Evolutionary conservation across 2,888 invertebrate species (phyloP).

Genomic region (Synanthedon myopaeformis): DNA sequence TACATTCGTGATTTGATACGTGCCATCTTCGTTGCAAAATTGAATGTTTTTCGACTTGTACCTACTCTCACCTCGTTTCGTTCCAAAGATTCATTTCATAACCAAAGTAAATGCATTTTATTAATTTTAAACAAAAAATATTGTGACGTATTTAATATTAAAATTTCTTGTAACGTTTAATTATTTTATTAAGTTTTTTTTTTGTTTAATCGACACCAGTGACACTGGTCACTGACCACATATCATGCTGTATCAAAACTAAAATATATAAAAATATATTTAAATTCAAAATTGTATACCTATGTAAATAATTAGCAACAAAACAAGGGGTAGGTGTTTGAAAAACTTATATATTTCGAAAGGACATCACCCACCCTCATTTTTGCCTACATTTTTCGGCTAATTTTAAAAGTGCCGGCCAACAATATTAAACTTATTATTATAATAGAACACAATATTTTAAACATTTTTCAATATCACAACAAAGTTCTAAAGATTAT

Average conservation of each 20-base stretch:
- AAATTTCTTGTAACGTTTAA: not conserved
- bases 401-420: too few species aligned
- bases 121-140: slow-evolving; percentile 2
- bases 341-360: too few species aligned
- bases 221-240: not conserved
- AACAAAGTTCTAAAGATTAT: too few species aligned
- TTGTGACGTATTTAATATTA: not conserved
- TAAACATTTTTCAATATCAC: too few species aligned
- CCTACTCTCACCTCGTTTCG: slow-evolving; percentile 18
- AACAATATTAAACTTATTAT: too few species aligned
- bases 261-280: not conserved
- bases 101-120: slow-evolving; percentile 24
- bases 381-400: too few species aligned
- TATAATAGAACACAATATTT: too few species aligned
- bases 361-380: too few species aligned
- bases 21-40: slow-evolving; percentile 17
- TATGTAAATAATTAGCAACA: too few species aligned
- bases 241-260: not conserved
- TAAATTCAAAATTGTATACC: too few species aligned
- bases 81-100: slow-evolving; percentile 25
- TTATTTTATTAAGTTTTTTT: not conserved
- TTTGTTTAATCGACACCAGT: not conserved
- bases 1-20: slow-evolving; percentile 15
- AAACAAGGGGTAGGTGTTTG: too few species aligned
- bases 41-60: slow-evolving; percentile 11